Percentiles rank a stretch among this genome's conserved stretches.
Conservation (phyloP, 2,113 vertebrate genomes). For the Astatotilapia flaviijosephi region DNA sequence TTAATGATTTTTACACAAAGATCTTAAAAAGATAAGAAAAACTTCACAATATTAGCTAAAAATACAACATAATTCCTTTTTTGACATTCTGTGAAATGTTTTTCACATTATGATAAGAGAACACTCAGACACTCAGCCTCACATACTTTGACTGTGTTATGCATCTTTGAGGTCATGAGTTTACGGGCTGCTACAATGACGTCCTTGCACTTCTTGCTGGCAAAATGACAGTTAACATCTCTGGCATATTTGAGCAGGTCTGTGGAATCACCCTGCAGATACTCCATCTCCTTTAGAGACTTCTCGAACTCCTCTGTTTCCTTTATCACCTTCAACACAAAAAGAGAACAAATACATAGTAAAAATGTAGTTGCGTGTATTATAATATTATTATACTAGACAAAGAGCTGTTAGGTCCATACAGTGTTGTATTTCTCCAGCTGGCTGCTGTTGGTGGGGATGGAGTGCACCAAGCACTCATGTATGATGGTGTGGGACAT, state of each 20-base stretch:
- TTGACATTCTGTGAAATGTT: background rate
- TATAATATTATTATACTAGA: background rate
- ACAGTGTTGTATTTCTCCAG: constrained; percentile 87
- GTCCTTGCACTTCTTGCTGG: constrained; percentile 95
- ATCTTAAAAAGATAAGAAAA: background rate
- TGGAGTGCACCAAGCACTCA: constrained; percentile 87
- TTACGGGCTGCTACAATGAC: constrained; percentile 88
- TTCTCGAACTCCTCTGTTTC: constrained; percentile 89
- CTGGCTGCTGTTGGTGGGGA: constrained; percentile 87
- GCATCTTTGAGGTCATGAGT: constrained; percentile 95
- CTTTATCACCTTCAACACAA: constrained; percentile 80
- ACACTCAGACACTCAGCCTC: background rate
- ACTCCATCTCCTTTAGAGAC: constrained; percentile 81
- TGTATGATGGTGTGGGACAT: constrained; percentile 86
- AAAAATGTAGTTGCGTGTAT: no score
- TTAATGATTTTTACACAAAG: background rate
- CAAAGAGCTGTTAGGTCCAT: background rate
- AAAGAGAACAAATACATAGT: background rate
- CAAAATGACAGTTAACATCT: constrained; percentile 90
- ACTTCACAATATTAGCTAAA: background rate
- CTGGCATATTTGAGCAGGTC: constrained; percentile 88
- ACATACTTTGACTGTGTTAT: constrained; percentile 89
- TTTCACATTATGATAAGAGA: background rate
- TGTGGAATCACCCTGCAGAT: constrained; percentile 79
- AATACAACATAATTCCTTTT: background rate